phyloP scores from a whole-genome alignment of 23 tunicate species.

The Halocynthia roretzi region DNA sequence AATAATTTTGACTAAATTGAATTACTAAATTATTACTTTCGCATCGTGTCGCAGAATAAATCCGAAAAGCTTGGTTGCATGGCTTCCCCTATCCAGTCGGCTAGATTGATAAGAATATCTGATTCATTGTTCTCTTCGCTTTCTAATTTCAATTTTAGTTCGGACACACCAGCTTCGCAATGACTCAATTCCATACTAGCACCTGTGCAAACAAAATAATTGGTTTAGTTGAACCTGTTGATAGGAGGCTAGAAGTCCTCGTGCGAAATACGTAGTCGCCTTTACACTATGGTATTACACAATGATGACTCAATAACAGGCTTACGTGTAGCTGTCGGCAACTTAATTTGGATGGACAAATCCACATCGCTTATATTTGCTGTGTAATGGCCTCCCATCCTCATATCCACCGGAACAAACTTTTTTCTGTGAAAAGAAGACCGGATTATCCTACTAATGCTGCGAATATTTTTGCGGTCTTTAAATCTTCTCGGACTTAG shows the following conservation, averaged over 20 bases:
- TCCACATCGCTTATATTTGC: slow-evolving; percentile 6
- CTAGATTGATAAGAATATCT: background rate
- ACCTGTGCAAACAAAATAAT: background rate
- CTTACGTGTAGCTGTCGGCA: slow-evolving; percentile 5
- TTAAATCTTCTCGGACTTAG: too few species aligned
- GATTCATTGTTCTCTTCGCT: background rate
- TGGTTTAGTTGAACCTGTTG: background rate
- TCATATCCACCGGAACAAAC: background rate
- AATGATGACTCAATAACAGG: background rate
- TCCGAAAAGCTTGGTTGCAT: slow-evolving; percentile 21
- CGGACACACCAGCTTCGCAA: slow-evolving; percentile 5
- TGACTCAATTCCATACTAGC: background rate
- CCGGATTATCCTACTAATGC: too few species aligned
- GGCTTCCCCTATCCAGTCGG: slow-evolving; percentile 6
- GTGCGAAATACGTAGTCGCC: too few species aligned
- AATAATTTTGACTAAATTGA: background rate
- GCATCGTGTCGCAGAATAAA: slow-evolving; percentile 23
- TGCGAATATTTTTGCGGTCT: too few species aligned
- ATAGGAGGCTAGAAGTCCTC: too few species aligned
- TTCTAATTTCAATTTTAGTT: background rate
- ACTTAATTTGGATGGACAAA: background rate
- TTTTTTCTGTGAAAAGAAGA: too few species aligned
- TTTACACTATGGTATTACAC: too few species aligned
- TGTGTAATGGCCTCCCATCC: slow-evolving; percentile 3
- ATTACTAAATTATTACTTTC: too few species aligned